Conservation (phyloP, 2,888 invertebrate species). For the Eupithecia centaureata region DNA sequence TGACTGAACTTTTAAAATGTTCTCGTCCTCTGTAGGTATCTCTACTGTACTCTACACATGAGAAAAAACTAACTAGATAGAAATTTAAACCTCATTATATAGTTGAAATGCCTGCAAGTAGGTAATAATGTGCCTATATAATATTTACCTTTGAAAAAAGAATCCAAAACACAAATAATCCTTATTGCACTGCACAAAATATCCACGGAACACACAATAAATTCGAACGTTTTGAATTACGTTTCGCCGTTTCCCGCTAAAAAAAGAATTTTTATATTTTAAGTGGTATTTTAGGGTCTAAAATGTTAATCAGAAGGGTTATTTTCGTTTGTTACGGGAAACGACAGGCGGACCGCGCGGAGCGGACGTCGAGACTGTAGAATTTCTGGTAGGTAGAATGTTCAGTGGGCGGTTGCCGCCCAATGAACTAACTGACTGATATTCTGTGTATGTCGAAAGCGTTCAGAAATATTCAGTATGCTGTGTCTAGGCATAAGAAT, state of each 20-base stretch:
- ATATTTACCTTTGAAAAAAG: conserved; percentile 56
- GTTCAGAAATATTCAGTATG: conserved; percentile 12
- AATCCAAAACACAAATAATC: conserved; percentile 60
- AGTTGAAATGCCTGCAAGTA: not conserved
- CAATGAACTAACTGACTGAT: conserved; percentile 41
- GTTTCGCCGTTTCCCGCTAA: conserved; percentile 66
- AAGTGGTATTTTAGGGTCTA: conserved; percentile 50
- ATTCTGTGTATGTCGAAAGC: conserved; percentile 1
- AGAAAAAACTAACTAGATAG: too few relatives aligned
- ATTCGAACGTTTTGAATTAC: conserved; percentile 58
- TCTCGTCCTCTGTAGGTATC: too few relatives aligned
- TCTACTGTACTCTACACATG: too few relatives aligned
- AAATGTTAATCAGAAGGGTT: conserved; percentile 49
- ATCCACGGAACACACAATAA: conserved; percentile 66
- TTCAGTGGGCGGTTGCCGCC: conserved; percentile 79
- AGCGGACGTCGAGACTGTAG: conserved; percentile 81
- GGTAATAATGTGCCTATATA: not conserved
- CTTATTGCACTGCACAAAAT: conserved; percentile 55
- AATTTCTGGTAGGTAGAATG: conserved; percentile 29
- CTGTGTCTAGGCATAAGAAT: conserved; percentile 12
- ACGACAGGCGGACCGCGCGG: conserved; percentile 83
- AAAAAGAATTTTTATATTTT: conserved; percentile 42
- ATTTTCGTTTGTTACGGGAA: conserved; percentile 61
- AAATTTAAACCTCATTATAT: too few relatives aligned
- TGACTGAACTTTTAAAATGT: too few relatives aligned